Evolutionary conservation across 2,888 invertebrate genomes (phyloP).

Genomic region (Trisateles emortualis): DNA sequence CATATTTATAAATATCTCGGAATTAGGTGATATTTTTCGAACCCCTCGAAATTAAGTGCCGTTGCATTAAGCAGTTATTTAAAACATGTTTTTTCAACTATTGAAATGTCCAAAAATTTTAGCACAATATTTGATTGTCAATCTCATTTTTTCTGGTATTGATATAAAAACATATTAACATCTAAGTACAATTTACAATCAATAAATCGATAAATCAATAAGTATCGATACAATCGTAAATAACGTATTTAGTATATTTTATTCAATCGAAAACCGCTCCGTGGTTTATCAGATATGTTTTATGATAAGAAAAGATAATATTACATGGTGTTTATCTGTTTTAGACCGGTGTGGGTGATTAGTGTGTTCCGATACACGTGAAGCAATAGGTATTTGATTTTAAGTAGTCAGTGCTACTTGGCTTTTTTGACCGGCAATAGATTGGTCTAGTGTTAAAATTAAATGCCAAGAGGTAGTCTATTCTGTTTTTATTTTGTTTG

Average conservation of each 20-base stretch:
- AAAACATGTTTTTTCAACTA: too few relatives aligned
- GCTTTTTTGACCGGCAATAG: background rate
- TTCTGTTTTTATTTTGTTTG: too few relatives aligned
- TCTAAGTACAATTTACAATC: background rate
- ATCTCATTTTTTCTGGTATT: too few relatives aligned
- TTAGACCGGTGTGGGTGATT: background rate
- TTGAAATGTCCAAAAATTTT: too few relatives aligned
- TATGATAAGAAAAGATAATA: background rate
- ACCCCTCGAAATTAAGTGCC: too few relatives aligned
- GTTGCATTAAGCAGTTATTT: too few relatives aligned
- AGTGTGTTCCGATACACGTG: background rate
- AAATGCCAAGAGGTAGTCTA: too few relatives aligned
- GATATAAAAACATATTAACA: background rate
- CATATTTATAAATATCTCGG: too few relatives aligned
- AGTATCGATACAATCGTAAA: background rate
- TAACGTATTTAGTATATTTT: conserved; percentile 5
- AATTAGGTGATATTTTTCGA: too few relatives aligned
- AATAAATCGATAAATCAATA: background rate
- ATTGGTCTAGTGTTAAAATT: too few relatives aligned
- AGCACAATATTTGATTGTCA: too few relatives aligned
- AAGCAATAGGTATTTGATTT: background rate
- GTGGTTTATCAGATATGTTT: conserved; percentile 4
- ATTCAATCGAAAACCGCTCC: background rate
- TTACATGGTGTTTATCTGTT: conserved; percentile 1
- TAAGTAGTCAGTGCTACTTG: background rate